A percentile compares a stretch with the other conserved stretches of the same genome.
Conservation (phyloP, 2,888 invertebrate species). For the Strigamia transsilvanica region DNA sequence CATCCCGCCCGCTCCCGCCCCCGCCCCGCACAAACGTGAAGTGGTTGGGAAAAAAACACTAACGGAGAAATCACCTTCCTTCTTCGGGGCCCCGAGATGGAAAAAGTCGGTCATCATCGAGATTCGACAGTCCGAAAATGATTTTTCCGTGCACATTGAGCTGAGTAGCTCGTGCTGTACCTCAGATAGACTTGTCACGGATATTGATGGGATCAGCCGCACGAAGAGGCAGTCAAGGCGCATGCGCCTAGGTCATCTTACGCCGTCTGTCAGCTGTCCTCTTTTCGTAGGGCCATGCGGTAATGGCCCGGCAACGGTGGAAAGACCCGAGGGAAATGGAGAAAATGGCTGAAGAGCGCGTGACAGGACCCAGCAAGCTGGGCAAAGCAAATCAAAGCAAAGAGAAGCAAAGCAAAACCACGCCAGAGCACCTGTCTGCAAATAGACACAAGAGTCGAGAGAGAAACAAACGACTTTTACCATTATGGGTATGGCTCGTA, state of each 20-base stretch:
- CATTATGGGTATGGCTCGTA: background rate
- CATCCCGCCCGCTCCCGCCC: too few relatives aligned
- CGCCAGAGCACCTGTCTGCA: background rate
- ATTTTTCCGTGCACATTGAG: conserved; percentile 24
- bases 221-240: conserved; percentile 36
- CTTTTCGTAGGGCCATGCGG: conserved; percentile 7
- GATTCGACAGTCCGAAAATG: conserved; percentile 43
- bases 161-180: conserved; percentile 31
- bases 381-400: too few relatives aligned
- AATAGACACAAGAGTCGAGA: background rate
- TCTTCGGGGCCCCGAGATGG: background rate
- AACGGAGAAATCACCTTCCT: background rate
- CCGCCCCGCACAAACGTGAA: background rate
- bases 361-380: conserved; percentile 11
- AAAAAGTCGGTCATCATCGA: conserved; percentile 18
- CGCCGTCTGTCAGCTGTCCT: conserved; percentile 44
- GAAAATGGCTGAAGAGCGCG: conserved; percentile 27
- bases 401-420: conserved; percentile 17
- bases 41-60: conserved; percentile 16
- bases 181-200: conserved; percentile 33
- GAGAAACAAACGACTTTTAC: background rate
- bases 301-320: conserved; percentile 16
- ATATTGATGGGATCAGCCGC: conserved; percentile 44
- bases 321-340: conserved; percentile 1
- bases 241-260: conserved; percentile 36